A percentile compares a stretch with the other conserved stretches of the same genome.
Evolutionary conservation across 1,140 invertebrate genomes (phyloP).

Genomic region (Drosophila rufa): DNA sequence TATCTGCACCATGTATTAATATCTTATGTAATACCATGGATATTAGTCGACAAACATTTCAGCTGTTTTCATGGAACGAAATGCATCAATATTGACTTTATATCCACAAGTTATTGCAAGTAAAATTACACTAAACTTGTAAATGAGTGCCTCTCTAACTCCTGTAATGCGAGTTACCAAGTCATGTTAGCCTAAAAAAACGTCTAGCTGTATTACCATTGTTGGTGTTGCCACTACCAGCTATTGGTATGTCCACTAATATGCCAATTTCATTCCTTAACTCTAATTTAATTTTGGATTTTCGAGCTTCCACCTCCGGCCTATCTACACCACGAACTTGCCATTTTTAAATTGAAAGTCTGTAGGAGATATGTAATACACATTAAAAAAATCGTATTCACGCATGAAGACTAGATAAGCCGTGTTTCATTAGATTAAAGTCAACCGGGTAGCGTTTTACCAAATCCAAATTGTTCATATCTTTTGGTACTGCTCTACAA

Average conservation of each 20-base stretch:
- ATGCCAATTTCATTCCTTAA: slow-evolving; percentile 7
- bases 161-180: slow-evolving; percentile 5
- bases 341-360: not conserved
- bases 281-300: not conserved
- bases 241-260: slow-evolving; percentile 20
- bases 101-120: not conserved
- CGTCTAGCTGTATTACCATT: slow-evolving; percentile 24
- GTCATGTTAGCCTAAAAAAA: slow-evolving; percentile 7
- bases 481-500: slow-evolving; percentile 14
- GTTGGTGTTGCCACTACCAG: slow-evolving; percentile 25
- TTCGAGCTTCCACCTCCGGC: not conserved
- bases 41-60: not conserved
- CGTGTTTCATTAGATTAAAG: not conserved
- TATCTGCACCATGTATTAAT: too few species aligned
- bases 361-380: too few species aligned
- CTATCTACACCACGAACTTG: not conserved
- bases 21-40: too few species aligned
- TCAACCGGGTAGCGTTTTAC: slow-evolving; percentile 5
- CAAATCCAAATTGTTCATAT: slow-evolving; percentile 9
- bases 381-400: too few species aligned
- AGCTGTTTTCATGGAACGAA: not conserved
- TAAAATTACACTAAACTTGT: slow-evolving; percentile 8
- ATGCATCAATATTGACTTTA: not conserved
- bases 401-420: not conserved
- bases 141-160: slow-evolving; percentile 2